Percentiles rank a stretch among this genome's conserved stretches.
phyloP scores from a whole-genome alignment of 2,888 invertebrate species.

The Neoscelio sp. region DNA sequence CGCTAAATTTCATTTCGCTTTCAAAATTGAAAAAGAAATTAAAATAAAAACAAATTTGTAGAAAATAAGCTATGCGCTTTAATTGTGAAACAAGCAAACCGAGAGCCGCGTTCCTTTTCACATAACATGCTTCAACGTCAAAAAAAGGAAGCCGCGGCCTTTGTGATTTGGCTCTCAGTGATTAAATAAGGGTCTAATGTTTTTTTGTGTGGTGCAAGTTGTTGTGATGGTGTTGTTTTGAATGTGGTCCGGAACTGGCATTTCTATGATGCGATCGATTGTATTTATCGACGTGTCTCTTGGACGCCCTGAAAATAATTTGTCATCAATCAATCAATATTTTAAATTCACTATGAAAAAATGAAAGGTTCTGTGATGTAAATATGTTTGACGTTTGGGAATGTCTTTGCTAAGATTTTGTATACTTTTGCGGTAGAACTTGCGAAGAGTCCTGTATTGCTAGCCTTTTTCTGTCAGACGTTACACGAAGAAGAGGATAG shows the following conservation, averaged over 20 bases:
- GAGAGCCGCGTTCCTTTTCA: neutral
- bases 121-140: slow-evolving; percentile 43
- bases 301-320: slow-evolving; percentile 65
- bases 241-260: slow-evolving; percentile 78
- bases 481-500: too few relatives aligned
- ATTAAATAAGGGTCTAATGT: slow-evolving; percentile 69
- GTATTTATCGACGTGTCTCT: slow-evolving; percentile 74
- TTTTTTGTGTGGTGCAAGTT: slow-evolving; percentile 79
- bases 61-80: slow-evolving; percentile 17
- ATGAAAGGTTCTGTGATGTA: too few relatives aligned
- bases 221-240: slow-evolving; percentile 73
- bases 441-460: too few relatives aligned
- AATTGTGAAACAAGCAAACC: neutral
- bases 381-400: neutral
- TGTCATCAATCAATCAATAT: slow-evolving; percentile 44
- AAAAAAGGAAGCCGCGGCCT: slow-evolving; percentile 13
- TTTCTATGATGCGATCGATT: slow-evolving; percentile 77
- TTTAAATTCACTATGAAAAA: too few relatives aligned
- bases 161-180: slow-evolving; percentile 36
- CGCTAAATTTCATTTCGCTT: slow-evolving; percentile 1
- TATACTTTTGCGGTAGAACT: too few relatives aligned
- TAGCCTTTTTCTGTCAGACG: too few relatives aligned
- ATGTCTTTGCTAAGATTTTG: too few relatives aligned
- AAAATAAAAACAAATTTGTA: slow-evolving; percentile 8
- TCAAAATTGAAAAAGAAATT: too few relatives aligned